These are phyloP conservation scores for Nemoura dubitans DNA, from an alignment of 2,888 invertebrate genomes.

Conservation along the genomic window DNA sequence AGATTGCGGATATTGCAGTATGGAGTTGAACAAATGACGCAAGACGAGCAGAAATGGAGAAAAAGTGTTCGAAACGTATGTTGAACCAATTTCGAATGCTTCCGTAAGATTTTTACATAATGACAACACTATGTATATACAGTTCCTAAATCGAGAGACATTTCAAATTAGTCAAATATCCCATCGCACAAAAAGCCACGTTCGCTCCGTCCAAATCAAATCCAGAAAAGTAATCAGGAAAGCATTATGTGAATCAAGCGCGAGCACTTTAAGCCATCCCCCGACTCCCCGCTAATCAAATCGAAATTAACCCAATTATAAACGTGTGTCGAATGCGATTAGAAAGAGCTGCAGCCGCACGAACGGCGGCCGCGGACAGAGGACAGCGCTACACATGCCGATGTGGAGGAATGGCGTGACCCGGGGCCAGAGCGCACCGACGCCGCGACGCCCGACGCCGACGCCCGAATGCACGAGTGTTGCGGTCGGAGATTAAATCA, in stretches of 20 bases:
- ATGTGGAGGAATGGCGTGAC: background rate
- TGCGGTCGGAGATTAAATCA: conserved; percentile 46
- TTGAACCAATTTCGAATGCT: too few species aligned
- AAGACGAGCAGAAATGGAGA: too few species aligned
- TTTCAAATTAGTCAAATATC: background rate
- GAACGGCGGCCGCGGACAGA: background rate
- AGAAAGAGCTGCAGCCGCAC: background rate
- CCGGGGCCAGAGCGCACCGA: background rate
- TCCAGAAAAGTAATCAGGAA: background rate
- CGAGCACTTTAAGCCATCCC: background rate
- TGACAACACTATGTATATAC: too few species aligned
- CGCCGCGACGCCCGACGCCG: background rate
- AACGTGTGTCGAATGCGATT: conserved; percentile 7
- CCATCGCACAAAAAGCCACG: background rate
- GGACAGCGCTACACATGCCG: background rate
- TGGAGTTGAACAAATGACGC: background rate
- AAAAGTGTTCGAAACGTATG: too few species aligned
- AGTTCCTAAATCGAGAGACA: too few species aligned
- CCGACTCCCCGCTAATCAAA: background rate
- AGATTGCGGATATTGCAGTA: too few species aligned
- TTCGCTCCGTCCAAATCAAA: background rate
- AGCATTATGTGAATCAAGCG: background rate
- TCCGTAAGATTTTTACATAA: too few species aligned
- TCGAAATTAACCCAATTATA: background rate
- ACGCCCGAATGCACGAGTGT: background rate